Evolutionary conservation across 1,140 invertebrate genomes (phyloP).

Genomic region (Microvelia longipes): DNA sequence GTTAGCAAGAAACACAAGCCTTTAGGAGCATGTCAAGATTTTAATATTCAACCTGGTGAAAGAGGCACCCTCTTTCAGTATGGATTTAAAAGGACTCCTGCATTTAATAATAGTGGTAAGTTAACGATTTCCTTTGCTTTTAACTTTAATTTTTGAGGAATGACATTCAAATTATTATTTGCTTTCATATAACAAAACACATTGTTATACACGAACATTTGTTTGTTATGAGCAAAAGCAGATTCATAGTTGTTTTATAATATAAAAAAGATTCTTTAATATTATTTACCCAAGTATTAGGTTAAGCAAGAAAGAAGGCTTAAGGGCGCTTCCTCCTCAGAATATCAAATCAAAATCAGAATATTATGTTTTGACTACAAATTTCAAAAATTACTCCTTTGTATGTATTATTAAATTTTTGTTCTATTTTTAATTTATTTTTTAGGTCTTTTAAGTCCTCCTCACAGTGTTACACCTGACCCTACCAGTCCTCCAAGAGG

Average conservation of each 20-base stretch:
- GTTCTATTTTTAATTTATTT: neutral
- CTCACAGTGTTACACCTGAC: neutral
- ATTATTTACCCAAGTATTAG: no score
- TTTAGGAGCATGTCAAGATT: neutral
- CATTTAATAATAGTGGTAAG: neutral
- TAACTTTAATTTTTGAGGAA: neutral
- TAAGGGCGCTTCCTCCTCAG: no score
- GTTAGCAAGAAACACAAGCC: neutral
- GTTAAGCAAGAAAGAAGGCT: no score
- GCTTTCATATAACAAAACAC: no score
- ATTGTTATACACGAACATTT: no score
- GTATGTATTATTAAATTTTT: neutral
- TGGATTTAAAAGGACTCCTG: conserved; percentile 18
- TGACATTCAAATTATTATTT: no score
- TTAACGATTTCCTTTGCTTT: neutral
- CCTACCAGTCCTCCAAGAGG: neutral
- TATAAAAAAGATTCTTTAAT: no score
- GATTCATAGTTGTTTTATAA: no score
- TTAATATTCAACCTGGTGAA: neutral
- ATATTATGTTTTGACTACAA: no score
- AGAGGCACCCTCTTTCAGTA: conserved; percentile 22
- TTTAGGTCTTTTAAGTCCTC: neutral
- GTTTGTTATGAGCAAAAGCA: no score
- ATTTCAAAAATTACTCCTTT: no score
- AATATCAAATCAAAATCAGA: no score